phyloP scores from a whole-genome alignment of 1,140 invertebrate species.

The Ceratosolen solmsi region DNA sequence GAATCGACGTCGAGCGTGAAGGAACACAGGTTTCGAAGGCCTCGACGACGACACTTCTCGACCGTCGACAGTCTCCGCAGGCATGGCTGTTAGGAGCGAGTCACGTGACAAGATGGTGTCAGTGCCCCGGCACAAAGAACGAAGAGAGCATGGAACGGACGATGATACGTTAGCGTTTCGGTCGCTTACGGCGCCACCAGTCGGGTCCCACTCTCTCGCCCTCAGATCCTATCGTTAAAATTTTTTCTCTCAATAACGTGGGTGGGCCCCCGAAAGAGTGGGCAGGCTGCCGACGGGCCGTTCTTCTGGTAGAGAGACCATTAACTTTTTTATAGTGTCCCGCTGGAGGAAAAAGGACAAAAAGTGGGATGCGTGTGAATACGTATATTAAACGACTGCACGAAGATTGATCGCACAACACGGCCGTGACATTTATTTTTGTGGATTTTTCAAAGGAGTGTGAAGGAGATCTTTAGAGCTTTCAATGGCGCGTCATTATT shows the following conservation, averaged over 20 bases:
- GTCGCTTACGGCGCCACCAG: conserved; percentile 58
- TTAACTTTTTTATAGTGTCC: conserved; percentile 33
- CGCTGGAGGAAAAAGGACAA: background rate
- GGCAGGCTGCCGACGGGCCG: conserved; percentile 53
- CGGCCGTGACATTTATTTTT: background rate
- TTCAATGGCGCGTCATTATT: background rate
- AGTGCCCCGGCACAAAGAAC: conserved; percentile 58
- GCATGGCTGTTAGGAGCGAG: no score
- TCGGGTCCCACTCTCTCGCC: conserved; percentile 56
- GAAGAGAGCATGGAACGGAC: background rate
- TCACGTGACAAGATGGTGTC: conserved; percentile 60
- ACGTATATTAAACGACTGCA: background rate
- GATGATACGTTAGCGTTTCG: background rate
- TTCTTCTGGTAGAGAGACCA: conserved; percentile 37
- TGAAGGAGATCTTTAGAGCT: background rate
- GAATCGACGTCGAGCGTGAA: no score
- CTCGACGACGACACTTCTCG: no score
- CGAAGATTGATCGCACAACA: background rate
- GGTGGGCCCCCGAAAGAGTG: conserved; percentile 61
- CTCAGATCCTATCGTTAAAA: conserved; percentile 29
- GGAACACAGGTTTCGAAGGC: no score
- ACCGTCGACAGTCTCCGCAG: no score
- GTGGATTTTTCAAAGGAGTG: background rate
- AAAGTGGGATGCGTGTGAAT: background rate
- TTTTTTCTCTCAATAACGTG: conserved; percentile 60